Percentiles rank a stretch among this genome's conserved stretches.
Conservation (phyloP, 2,888 invertebrate genomes). For the Caenorhabditis sinica region DNA sequence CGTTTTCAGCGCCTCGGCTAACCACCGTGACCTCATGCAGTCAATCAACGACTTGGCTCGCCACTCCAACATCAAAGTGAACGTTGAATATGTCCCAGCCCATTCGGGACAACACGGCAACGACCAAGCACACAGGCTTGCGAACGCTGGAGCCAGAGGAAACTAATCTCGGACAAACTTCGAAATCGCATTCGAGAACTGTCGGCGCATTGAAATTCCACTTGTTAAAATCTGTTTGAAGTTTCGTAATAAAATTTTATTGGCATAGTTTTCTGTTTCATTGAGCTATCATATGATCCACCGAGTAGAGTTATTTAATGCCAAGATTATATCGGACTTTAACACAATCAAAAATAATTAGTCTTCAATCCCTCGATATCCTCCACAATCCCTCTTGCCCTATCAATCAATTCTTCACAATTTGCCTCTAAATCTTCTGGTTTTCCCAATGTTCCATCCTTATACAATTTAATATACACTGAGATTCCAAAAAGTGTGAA, state of each 20-base stretch:
- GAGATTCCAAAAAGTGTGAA: slow-evolving; percentile 56
- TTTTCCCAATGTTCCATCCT: slow-evolving; percentile 45
- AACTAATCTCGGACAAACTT: background rate
- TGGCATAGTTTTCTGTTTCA: too few relatives aligned
- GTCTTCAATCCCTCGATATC: slow-evolving; percentile 40
- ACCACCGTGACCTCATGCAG: background rate
- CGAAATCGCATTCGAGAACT: background rate
- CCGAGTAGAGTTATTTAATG: background rate
- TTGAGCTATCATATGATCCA: too few relatives aligned
- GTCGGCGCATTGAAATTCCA: background rate
- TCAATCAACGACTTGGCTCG: background rate
- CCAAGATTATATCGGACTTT: background rate
- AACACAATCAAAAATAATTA: background rate
- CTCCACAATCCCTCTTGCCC: slow-evolving; percentile 55
- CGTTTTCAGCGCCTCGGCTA: too few relatives aligned
- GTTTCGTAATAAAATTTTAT: too few relatives aligned
- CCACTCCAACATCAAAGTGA: background rate
- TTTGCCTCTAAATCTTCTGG: slow-evolving; percentile 2
- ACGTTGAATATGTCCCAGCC: background rate
- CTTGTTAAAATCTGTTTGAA: too few relatives aligned
- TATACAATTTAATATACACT: slow-evolving; percentile 51
- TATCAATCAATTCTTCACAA: slow-evolving; percentile 24
- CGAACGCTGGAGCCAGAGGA: background rate
- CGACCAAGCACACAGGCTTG: background rate
- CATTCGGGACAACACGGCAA: background rate